A percentile compares a stretch with the other conserved stretches of the same genome.
Evolutionary conservation across 2,797 vertebrate species (phyloP).

Genomic region (Denticeps clupeoides): DNA sequence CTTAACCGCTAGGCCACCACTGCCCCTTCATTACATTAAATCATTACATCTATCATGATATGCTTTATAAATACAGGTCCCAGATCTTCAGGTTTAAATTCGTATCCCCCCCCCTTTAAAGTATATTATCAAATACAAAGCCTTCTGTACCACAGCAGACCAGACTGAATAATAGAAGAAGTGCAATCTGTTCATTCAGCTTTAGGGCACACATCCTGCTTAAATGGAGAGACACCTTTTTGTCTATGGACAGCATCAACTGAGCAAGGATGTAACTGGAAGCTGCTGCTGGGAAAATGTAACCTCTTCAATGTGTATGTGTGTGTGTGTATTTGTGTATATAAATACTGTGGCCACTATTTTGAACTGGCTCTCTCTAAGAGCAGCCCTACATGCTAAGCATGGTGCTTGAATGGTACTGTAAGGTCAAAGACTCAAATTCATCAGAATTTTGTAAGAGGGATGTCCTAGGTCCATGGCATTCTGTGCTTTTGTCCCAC

Average conservation of each 20-base stretch:
- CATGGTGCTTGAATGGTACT: too few relatives aligned
- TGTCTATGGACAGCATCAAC: neutral
- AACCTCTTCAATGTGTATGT: too few relatives aligned
- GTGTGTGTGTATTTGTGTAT: too few relatives aligned
- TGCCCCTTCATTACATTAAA: conserved; percentile 4
- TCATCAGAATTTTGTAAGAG: too few relatives aligned
- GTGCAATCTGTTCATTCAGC: conserved; percentile 8
- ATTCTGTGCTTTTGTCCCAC: too few relatives aligned
- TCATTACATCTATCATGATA: neutral
- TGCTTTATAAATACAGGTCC: conserved; percentile 1
- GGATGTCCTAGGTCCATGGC: too few relatives aligned
- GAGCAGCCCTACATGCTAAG: too few relatives aligned
- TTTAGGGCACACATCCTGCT: neutral
- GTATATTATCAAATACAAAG: neutral
- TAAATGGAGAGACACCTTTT: conserved; percentile 10
- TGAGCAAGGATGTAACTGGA: neutral
- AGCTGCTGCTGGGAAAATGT: too few relatives aligned
- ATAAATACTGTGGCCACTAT: too few relatives aligned
- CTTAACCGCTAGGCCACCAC: too few relatives aligned
- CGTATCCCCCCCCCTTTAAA: conserved; percentile 2
- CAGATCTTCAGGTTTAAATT: conserved; percentile 1
- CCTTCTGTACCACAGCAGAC: neutral
- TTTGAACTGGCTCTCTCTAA: too few relatives aligned
- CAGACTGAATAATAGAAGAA: conserved; percentile 11
- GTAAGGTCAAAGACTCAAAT: too few relatives aligned